Evolutionary conservation across 2,888 invertebrate species (phyloP).

Genomic region (Saturnia pavonia): DNA sequence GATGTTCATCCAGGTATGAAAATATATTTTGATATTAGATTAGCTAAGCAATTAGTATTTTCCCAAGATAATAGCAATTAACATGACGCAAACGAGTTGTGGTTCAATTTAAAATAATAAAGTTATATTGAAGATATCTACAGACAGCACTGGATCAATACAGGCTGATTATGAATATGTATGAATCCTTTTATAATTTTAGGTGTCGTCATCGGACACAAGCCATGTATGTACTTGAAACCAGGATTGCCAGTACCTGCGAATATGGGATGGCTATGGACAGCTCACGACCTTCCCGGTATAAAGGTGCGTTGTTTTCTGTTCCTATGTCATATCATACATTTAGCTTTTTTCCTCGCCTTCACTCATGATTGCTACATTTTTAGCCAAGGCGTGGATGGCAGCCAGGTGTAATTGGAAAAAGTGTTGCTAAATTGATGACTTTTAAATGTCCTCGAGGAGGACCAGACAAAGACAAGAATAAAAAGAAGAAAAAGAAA

Average conservation of each 20-base stretch:
- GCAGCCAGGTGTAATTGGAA: conserved; percentile 81
- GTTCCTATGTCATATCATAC: not conserved
- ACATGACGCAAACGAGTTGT: not conserved
- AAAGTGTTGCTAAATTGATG: conserved; percentile 72
- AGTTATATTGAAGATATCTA: not conserved
- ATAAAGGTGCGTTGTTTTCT: conserved; percentile 49
- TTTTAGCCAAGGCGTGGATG: conserved; percentile 75
- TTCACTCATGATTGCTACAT: not conserved
- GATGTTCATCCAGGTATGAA: conserved; percentile 75
- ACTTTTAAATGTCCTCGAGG: conserved; percentile 67
- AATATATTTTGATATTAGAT: not conserved
- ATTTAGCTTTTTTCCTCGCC: too few relatives aligned
- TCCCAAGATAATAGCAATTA: not conserved
- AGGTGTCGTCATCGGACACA: conserved; percentile 80
- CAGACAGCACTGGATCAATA: not conserved
- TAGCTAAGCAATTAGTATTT: not conserved
- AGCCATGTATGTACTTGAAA: conserved; percentile 70
- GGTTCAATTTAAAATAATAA: not conserved
- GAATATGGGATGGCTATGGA: conserved; percentile 88
- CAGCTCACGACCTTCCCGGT: conserved; percentile 58
- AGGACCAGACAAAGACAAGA: conserved; percentile 63
- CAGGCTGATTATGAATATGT: not conserved
- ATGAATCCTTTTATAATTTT: conserved; percentile 22
- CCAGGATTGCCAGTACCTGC: conserved; percentile 80
- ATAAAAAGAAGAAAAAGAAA: conserved; percentile 66